These are phyloP conservation scores for Triplophysa rosa DNA, from an alignment of 2,113 vertebrate genomes.

Conservation along the genomic window DNA sequence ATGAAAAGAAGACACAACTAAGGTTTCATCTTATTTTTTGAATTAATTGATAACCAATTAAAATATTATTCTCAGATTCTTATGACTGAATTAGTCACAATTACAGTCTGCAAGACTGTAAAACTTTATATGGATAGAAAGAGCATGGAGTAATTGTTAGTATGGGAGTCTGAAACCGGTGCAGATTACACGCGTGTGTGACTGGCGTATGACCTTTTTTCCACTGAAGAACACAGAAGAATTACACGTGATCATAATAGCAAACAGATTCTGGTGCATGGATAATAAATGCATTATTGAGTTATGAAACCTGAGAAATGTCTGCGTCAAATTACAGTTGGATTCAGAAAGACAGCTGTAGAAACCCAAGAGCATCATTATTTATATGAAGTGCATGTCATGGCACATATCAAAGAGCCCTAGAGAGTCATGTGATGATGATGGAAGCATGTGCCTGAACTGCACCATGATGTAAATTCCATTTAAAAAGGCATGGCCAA, in stretches of 20 bases:
- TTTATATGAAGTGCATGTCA: neutral
- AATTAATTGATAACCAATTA: too few species aligned
- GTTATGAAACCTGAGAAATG: slow-evolving; percentile 24
- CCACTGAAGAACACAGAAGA: slow-evolving; percentile 11
- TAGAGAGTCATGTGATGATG: neutral
- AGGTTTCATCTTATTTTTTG: too few species aligned
- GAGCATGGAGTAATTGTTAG: slow-evolving; percentile 11
- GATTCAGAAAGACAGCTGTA: slow-evolving; percentile 23
- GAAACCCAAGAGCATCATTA: neutral
- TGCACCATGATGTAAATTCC: too few species aligned
- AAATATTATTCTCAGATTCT: too few species aligned
- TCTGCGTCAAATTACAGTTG: slow-evolving; percentile 30
- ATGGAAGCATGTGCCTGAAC: neutral
- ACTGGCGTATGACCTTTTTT: neutral
- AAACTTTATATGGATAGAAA: neutral
- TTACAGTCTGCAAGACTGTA: neutral
- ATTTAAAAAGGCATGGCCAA: too few species aligned
- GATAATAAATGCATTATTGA: slow-evolving; percentile 16
- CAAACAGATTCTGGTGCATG: slow-evolving; percentile 43
- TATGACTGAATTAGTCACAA: neutral
- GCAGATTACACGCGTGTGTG: neutral
- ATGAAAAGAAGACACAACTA: too few species aligned
- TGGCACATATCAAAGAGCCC: slow-evolving; percentile 10
- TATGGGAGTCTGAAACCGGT: neutral
- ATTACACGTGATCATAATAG: slow-evolving; percentile 18